Evolutionary conservation across 2,113 vertebrate species (phyloP), one percentile per base, ranked within the genome.

Genomic region (Origma solitaria): DNA sequence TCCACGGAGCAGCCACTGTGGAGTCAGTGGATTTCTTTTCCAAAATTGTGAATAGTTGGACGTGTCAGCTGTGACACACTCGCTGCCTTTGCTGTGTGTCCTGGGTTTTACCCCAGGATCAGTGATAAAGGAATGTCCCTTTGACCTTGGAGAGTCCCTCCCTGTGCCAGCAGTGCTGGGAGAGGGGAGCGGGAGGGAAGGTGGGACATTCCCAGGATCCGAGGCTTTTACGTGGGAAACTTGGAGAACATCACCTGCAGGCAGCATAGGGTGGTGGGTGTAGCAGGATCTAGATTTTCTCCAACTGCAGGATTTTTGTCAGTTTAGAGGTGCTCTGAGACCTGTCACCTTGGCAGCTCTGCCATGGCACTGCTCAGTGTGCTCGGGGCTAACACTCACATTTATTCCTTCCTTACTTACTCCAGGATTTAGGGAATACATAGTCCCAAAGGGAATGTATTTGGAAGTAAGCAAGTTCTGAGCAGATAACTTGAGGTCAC

Each of bases 241-340:
- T 2, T 66, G n/a, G 35, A 6, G 30, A 35, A 13, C 7, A 9
- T 21, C 13, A 25, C 1, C 4, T 3, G 10, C 65, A 82, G 37
- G 7, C 1, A 31, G 24, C 51, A 10, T 4, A 1, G 13, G 11
- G 53, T 28, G 11, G 53, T 28, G 44, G 27, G 21, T 68, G 0
- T 35, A 25, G 24, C 21, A 33, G 49, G 19, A 22, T 13, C 11
- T 23, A 28, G 17, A 2, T 58, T 37, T 51, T 30, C 7, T 78
- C 51, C 31, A 58, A 0, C 5, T 50, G 27, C 31, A 58, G 64
- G 10, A 0, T 11, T 57, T 60, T 64, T 11, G 21, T 51, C 21
- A 40, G 5, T 61, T 57, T 56, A 17, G 33, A 53, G 37, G 25
- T 11, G 10, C 49, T 72, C 38, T 57, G n/a, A 33, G 66, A 16